Conservation (phyloP, 1,140 invertebrate genomes). For the Cepaea nemoralis region DNA sequence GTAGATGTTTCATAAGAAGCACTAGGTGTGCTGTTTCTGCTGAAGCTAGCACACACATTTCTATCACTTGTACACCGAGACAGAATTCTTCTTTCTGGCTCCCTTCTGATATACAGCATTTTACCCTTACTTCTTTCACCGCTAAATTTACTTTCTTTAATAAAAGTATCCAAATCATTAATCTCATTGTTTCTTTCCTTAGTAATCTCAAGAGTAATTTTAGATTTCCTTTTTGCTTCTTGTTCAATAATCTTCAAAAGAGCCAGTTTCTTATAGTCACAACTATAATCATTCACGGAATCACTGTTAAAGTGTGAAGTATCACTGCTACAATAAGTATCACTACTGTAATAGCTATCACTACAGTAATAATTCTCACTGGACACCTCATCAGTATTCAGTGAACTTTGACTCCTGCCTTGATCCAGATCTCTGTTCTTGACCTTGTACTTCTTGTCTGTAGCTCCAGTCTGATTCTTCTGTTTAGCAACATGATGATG, state of each 20-base stretch:
- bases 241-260: neutral
- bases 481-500: neutral
- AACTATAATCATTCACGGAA: neutral
- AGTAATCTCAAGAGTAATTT: neutral
- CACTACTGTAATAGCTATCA: neutral
- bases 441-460: neutral
- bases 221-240: neutral
- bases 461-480: neutral
- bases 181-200: neutral
- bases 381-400: neutral
- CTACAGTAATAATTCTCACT: neutral
- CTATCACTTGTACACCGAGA: neutral
- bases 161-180: neutral
- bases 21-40: neutral
- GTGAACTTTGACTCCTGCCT: neutral
- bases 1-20: neutral
- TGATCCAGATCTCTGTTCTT: neutral
- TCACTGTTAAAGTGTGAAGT: neutral
- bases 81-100: neutral
- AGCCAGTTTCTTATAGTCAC: neutral
- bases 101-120: neutral
- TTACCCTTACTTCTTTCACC: slow-evolving; percentile 30
- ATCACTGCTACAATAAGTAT: neutral
- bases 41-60: neutral
- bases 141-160: neutral